Conservation (phyloP, 2,888 invertebrate species). For the Lithophane socia region DNA sequence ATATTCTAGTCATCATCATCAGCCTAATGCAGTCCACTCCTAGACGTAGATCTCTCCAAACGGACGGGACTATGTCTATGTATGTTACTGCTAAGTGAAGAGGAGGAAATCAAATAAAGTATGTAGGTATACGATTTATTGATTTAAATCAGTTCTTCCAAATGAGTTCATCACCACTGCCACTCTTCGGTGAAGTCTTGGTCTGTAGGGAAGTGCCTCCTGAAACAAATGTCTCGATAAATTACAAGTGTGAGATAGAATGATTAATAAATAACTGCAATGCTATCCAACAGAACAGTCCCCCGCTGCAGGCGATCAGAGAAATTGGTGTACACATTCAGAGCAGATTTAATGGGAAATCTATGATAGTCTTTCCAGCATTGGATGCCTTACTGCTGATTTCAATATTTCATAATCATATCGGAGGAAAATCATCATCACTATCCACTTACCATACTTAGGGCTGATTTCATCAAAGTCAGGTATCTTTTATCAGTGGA, state of each 20-base stretch:
- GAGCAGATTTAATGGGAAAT: no score
- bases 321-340: no score
- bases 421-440: no score
- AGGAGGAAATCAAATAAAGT: constrained; percentile 32
- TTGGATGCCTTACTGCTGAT: no score
- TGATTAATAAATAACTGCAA: no score
- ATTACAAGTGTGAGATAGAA: not conserved
- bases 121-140: constrained; percentile 46
- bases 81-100: not conserved
- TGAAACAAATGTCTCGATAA: constrained; percentile 68
- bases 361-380: no score
- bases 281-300: no score
- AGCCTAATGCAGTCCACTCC: not conserved
- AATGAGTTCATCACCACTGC: constrained; percentile 78
- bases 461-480: no score
- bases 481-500: no score
- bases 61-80: not conserved
- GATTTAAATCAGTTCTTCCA: constrained; percentile 45
- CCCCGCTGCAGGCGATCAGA: no score
- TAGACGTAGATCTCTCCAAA: not conserved
- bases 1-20: not conserved
- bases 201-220: constrained; percentile 82
- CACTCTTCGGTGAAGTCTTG: constrained; percentile 86
- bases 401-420: no score
- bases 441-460: no score